Percentiles rank a stretch among this genome's conserved stretches.
These are phyloP conservation scores for Hydropsyche betteni DNA, from an alignment of 2,888 invertebrate genomes.

Conservation along the genomic window DNA sequence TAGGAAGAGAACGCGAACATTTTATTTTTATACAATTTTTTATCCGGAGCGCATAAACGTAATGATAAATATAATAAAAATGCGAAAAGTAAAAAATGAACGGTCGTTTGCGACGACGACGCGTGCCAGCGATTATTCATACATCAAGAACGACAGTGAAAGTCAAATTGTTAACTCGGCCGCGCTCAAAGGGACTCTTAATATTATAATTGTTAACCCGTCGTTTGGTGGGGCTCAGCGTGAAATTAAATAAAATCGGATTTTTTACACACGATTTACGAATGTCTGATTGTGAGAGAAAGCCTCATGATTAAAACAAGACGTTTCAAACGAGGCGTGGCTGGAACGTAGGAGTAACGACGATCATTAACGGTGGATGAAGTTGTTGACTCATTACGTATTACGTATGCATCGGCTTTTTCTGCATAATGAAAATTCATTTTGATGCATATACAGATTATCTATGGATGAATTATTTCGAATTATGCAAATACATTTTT, in stretches of 20 bases:
- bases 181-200: slow-evolving; percentile 26
- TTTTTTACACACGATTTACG: neutral
- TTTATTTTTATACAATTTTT: neutral
- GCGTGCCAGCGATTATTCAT: slow-evolving; percentile 34
- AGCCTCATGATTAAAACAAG: slow-evolving; percentile 10
- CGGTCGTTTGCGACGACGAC: neutral
- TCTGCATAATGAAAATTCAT: no score
- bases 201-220: slow-evolving; percentile 24
- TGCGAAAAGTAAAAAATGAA: slow-evolving; percentile 10
- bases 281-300: neutral
- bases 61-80: slow-evolving; percentile 14
- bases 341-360: neutral
- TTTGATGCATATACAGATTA: no score
- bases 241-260: slow-evolving; percentile 2
- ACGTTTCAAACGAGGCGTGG: slow-evolving; percentile 5
- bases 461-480: no score
- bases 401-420: neutral
- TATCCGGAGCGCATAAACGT: neutral
- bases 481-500: no score
- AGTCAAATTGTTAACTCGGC: slow-evolving; percentile 22
- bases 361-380: slow-evolving; percentile 17
- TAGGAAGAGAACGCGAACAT: slow-evolving; percentile 10
- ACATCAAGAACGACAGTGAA: slow-evolving; percentile 32
- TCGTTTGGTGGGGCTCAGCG: neutral
- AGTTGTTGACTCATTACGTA: slow-evolving; percentile 26